Evolutionary conservation across 2,888 invertebrate genomes (phyloP), one percentile per base, ranked within the genome.

Genomic region (Cerceris rybyensis): DNA sequence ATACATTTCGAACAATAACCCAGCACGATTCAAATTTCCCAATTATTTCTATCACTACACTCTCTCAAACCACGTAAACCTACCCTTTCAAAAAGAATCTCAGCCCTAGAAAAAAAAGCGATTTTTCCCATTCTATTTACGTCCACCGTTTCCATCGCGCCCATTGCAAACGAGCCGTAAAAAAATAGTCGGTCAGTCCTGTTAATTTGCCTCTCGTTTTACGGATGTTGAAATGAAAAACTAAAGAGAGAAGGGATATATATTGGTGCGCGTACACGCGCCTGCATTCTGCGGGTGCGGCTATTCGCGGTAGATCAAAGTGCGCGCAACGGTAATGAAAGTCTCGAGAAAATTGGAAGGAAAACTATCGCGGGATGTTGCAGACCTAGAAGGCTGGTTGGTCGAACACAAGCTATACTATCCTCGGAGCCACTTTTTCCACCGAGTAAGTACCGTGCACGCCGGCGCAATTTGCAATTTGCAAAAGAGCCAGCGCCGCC

Each of bases 401-500:
- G 41, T 8, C 43, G 54, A 16, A 14, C 57, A 50, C 8, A 43
- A 6, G 60, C 60, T 0, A 17, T 1, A 8, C 1, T 28, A n/a
- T 7, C 11, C 39, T 28, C 41, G 7, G 43, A 63, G 63, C 58
- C 28, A 28, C 68, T 75, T 69, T 70, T 43, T 61, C 52, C 64
- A 6, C 41, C 17, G 52, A 64, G 57, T 55, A 63, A 55, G 49
- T 54, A 39, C 55, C 16, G 7, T 41, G 41, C 8, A 28, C 43
- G 70, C 17, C 8, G 17, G 14, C 55, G 75, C 75, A 59, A 75
- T 78, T 70, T 70, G 71, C 80, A 82, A 82, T 84, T 80, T 84
- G 75, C 68, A 83, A 83, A 83, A 82, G 80, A 81, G 79, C 77
- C 79, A 59, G 60, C 65, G 75, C 78, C n/a, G 7, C 14, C 74